phyloP scores from a whole-genome alignment of 2,113 vertebrate genomes.

The Aspiorhynchus laticeps region DNA sequence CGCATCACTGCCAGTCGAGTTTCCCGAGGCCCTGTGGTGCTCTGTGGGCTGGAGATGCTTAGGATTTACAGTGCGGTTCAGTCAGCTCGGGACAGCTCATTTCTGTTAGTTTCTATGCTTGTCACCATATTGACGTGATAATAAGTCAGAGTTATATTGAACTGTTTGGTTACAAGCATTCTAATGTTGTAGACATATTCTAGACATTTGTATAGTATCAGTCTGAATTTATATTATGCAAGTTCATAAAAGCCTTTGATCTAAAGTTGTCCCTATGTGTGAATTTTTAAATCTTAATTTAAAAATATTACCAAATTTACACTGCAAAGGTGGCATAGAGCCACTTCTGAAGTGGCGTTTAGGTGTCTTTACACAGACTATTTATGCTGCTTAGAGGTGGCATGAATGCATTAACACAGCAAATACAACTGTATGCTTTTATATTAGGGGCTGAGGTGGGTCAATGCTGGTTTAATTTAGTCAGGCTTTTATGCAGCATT shows the following conservation, averaged over 20 bases:
- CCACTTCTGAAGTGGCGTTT: too few species aligned
- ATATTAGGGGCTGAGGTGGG: neutral
- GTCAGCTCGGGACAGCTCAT: neutral
- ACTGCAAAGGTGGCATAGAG: too few species aligned
- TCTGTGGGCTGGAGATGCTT: conserved; percentile 3
- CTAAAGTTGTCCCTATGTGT: too few species aligned
- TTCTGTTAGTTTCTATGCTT: conserved; percentile 28
- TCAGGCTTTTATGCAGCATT: neutral
- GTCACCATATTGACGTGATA: conserved; percentile 18
- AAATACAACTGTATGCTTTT: too few species aligned
- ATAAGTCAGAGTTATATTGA: conserved; percentile 51
- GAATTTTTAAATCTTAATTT: too few species aligned
- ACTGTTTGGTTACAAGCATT: conserved; percentile 47
- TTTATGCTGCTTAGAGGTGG: too few species aligned
- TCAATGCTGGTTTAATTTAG: too few species aligned
- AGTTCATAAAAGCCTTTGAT: too few species aligned
- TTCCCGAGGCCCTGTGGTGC: conserved; percentile 42
- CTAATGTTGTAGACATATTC: neutral
- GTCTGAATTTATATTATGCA: too few species aligned
- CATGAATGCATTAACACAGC: too few species aligned
- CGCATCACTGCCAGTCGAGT: conserved; percentile 47
- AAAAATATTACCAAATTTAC: too few species aligned
- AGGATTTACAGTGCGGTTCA: neutral
- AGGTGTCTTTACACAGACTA: too few species aligned
- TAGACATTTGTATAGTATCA: neutral